Percentiles rank a stretch among this genome's conserved stretches.
phyloP scores from a whole-genome alignment of 2,888 invertebrate species.

The Ectemnius lituratus region DNA sequence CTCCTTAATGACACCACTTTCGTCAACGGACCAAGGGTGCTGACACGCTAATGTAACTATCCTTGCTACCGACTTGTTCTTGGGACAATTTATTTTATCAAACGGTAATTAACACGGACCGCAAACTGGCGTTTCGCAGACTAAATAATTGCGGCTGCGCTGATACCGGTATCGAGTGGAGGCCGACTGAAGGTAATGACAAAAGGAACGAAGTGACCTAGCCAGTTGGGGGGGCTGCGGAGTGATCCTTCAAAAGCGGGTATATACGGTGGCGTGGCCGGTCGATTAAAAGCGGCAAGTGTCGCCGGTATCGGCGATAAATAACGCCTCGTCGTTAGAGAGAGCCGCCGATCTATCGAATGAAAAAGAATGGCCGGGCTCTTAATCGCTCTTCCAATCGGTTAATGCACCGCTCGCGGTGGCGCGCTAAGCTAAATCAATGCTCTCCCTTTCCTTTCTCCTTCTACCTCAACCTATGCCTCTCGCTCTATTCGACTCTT shows the following conservation, averaged over 20 bases:
- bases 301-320: slow-evolving; percentile 47
- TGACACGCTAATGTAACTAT: too few relatives aligned
- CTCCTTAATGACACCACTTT: too few relatives aligned
- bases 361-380: slow-evolving; percentile 57
- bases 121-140: slow-evolving; percentile 1
- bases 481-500: neutral
- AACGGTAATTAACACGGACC: neutral
- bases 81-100: too few relatives aligned
- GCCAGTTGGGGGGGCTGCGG: slow-evolving; percentile 1
- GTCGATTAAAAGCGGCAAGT: slow-evolving; percentile 51
- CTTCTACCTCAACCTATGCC: neutral
- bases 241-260: slow-evolving; percentile 14
- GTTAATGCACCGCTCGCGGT: slow-evolving; percentile 60
- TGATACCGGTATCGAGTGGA: too few relatives aligned
- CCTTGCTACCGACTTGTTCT: too few relatives aligned
- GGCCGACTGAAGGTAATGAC: neutral
- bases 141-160: too few relatives aligned
- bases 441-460: slow-evolving; percentile 39
- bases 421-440: slow-evolving; percentile 60
- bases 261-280: slow-evolving; percentile 16
- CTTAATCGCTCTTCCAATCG: slow-evolving; percentile 63
- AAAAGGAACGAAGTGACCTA: neutral
- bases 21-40: too few relatives aligned
- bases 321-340: slow-evolving; percentile 56
- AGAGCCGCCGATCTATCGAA: slow-evolving; percentile 57